Evolutionary conservation across 2,113 vertebrate genomes (phyloP), one percentile per base, ranked within the genome.

Genomic region (Pungitius pungitius): DNA sequence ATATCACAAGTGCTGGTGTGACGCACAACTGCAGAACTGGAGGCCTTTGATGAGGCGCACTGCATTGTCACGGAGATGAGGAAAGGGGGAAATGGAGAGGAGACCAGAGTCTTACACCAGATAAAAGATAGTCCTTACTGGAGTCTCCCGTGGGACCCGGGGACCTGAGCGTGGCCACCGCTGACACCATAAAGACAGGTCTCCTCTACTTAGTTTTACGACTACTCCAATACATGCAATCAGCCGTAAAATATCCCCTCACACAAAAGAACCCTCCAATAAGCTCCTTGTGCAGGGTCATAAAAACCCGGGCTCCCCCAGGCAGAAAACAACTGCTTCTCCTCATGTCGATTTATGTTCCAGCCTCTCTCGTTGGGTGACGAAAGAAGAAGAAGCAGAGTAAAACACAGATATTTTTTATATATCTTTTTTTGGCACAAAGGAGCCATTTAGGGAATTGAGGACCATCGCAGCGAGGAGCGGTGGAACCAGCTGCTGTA

Each of bases 201-300:
- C 73, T 74, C 73, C 78, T 80, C 81, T 75, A 83, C 77, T 86
- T 78, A 70, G 72, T 70, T 87, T 89, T 87, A 90, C 30, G 68
- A 83, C 80, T 72, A 64, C 62, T 82, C 75, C 75, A 22, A 83
- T 79, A 74, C 80, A 71, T 42, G 75, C 81, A 78, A 82, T 80
- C 80, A 68, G 63, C 85, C 35, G 61, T 88, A 89, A 90, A 90
- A 86, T 70, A 54, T 75, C 62, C 82, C 77, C 80, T 71, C 66
- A 56, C 69, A 75, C 68, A 80, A 84, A 79, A 72, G 72, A 69
- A 64, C 76, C 71, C 42, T 80, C 71, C 88, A 75, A 82, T 87
- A 84, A 90, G 83, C 76, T 83, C 66, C 73, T 76, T 4, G 2
- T 47, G 40, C 72, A 77, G 78, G 70, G 70, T 72, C 75, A 84